Evolutionary conservation across 2,888 invertebrate genomes (phyloP).

Genomic region (Ferrisia virgata): DNA sequence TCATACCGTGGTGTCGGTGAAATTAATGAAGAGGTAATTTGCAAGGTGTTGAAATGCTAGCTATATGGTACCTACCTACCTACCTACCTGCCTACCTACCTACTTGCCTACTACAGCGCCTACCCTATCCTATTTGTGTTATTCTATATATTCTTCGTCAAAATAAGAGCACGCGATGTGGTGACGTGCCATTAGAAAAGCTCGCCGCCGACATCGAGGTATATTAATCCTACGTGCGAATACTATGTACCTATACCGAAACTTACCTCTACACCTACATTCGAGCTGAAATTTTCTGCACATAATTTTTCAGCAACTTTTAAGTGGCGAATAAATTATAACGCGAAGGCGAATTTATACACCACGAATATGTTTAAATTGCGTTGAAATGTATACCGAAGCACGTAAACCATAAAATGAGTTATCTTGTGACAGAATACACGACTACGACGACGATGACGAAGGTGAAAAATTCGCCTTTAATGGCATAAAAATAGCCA

Average conservation of each 20-base stretch:
- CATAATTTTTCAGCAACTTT: constrained; percentile 28
- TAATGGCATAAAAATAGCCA: not conserved
- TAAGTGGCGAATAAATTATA: constrained; percentile 25
- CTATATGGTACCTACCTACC: not conserved
- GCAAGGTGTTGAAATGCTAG: constrained; percentile 25
- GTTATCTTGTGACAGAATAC: not conserved
- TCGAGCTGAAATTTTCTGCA: not conserved
- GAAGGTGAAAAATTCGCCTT: not conserved
- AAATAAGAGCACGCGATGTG: constrained; percentile 29
- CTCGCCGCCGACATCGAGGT: not conserved
- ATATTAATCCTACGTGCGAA: not conserved
- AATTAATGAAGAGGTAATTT: constrained; percentile 26
- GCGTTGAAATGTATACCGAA: constrained; percentile 5
- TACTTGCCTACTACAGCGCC: not conserved
- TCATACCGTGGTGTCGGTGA: constrained; percentile 3
- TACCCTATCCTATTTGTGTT: not conserved
- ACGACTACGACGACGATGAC: too few species aligned
- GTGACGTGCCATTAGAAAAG: constrained; percentile 8
- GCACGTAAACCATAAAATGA: constrained; percentile 9
- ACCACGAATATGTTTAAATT: constrained; percentile 2
- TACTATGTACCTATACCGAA: not conserved
- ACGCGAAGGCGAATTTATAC: constrained; percentile 4
- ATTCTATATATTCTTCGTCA: not conserved
- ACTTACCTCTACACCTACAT: not conserved
- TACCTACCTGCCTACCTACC: not conserved